phyloP scores from a whole-genome alignment of 2,888 invertebrate genomes.

The Aphodius granarius region DNA sequence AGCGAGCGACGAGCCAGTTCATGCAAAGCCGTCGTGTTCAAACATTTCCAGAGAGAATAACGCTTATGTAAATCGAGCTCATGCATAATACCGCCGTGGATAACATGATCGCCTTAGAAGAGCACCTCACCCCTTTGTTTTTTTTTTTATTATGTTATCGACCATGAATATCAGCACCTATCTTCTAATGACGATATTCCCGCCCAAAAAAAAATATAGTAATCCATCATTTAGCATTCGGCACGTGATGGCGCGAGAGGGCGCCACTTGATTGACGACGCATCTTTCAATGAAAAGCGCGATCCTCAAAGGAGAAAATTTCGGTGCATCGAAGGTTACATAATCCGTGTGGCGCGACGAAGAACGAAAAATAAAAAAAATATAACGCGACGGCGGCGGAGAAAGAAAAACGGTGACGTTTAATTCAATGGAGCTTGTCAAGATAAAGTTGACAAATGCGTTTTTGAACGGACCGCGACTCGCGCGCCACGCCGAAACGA shows the following conservation, averaged over 20 bases:
- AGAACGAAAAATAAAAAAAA: neutral
- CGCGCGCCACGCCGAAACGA: neutral
- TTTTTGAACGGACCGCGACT: constrained; percentile 39
- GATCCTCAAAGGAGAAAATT: neutral
- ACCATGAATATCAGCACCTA: neutral
- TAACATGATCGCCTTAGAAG: neutral
- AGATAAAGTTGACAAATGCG: constrained; percentile 49
- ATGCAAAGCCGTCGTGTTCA: constrained; percentile 14
- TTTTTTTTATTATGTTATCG: neutral
- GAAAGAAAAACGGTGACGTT: constrained; percentile 33
- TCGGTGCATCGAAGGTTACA: neutral
- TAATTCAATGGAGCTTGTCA: constrained; percentile 50
- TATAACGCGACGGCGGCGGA: too few species aligned
- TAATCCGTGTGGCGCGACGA: neutral
- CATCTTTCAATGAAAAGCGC: neutral
- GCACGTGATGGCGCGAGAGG: neutral
- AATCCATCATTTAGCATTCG: neutral
- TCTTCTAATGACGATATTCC: neutral
- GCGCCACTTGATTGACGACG: neutral
- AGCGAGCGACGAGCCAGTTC: neutral
- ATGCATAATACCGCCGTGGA: constrained; percentile 7
- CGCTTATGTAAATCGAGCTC: constrained; percentile 12
- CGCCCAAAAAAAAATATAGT: neutral
- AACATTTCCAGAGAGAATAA: constrained; percentile 9
- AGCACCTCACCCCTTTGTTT: neutral